Conservation (phyloP, 1,140 invertebrate species). For the Aporrectodea caliginosa region DNA sequence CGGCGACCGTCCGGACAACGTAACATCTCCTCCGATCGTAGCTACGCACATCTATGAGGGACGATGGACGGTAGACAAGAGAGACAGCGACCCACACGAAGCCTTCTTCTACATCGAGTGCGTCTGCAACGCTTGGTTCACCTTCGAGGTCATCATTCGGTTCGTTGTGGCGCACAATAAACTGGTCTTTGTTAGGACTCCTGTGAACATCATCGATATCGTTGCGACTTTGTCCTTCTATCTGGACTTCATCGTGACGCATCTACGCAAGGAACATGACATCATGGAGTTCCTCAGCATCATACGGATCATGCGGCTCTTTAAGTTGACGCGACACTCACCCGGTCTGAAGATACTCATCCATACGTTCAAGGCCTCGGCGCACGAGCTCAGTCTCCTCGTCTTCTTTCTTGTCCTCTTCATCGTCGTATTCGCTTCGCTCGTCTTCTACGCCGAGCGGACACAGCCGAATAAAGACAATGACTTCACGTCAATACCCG, state of each 20-base stretch:
- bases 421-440: conserved; percentile 98
- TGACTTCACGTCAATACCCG: conserved; percentile 96
- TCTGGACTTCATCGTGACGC: conserved; percentile 80
- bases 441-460: conserved; percentile 96
- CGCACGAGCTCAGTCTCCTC: no score
- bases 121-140: no score
- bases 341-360: no score
- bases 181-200: conserved; percentile 50
- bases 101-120: no score
- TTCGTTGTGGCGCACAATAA: conserved; percentile 75
- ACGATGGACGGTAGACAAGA: no score
- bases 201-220: no score
- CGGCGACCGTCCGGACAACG: no score
- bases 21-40: no score
- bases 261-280: conserved; percentile 73
- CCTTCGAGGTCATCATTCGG: conserved; percentile 80
- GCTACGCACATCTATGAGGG: no score
- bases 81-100: conserved; percentile 93
- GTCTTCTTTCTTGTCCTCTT: conserved; percentile 78
- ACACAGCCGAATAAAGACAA: conserved; percentile 92
- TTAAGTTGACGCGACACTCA: no score
- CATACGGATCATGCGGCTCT: conserved; percentile 94
- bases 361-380: no score
- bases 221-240: conserved; percentile 94
- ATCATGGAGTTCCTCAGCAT: conserved; percentile 99